A percentile compares a stretch with the other conserved stretches of the same genome.
Evolutionary conservation across 1,140 invertebrate genomes (phyloP).

Genomic region (Neotoxoptera formosana): DNA sequence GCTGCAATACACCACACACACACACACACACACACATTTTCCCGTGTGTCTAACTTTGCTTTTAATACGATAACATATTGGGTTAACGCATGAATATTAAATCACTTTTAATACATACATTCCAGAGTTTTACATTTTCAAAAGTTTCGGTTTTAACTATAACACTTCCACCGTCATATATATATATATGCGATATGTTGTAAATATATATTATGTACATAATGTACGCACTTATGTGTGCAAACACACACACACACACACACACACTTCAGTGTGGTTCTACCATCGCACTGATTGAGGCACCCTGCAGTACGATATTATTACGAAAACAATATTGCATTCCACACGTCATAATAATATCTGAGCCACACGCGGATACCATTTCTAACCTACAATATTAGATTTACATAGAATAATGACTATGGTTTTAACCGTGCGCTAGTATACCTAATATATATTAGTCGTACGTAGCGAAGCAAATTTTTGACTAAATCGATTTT

Average conservation of each 20-base stretch:
- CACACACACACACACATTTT: neutral
- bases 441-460: no score
- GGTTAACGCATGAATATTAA: conserved; percentile 25
- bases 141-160: conserved; percentile 22
- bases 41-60: conserved; percentile 12
- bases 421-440: no score
- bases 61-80: conserved; percentile 41
- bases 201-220: no score
- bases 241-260: neutral
- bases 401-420: neutral
- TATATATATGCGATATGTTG: neutral
- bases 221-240: no score
- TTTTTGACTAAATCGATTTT: no score
- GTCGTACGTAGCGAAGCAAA: no score
- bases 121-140: neutral
- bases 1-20: neutral
- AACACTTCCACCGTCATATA: neutral
- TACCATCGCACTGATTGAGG: neutral
- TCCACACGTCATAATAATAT: no score
- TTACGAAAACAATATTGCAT: neutral
- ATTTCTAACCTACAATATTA: neutral
- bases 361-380: neutral
- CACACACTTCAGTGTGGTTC: neutral
- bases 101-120: conserved; percentile 16
- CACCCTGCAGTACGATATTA: neutral